Conservation (phyloP, 2,797 vertebrate genomes). For the Nyctibius grandis region DNA sequence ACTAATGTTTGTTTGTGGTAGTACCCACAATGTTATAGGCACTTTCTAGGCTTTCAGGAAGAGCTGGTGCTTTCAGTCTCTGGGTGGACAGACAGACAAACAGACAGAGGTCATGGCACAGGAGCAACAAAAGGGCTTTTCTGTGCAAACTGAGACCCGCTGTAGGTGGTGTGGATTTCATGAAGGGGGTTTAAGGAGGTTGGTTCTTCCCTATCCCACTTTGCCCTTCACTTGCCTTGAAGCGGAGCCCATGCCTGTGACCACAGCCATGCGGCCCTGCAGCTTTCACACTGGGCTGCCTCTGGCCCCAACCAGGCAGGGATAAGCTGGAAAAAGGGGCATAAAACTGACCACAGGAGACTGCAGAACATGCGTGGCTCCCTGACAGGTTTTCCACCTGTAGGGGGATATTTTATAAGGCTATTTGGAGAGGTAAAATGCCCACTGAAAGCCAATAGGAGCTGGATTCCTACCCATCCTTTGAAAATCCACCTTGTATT, state of each 20-base stretch:
- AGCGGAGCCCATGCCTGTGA: background rate
- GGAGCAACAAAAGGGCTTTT: background rate
- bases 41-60: constrained; percentile 46
- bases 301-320: background rate
- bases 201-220: background rate
- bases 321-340: background rate
- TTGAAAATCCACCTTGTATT: background rate
- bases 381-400: background rate
- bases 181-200: background rate
- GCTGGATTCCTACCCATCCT: background rate
- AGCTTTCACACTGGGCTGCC: background rate
- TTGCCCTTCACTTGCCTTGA: background rate
- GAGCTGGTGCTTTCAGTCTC: background rate
- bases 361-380: background rate
- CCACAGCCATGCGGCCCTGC: background rate
- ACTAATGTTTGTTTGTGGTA: constrained; percentile 21
- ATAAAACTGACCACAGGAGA: background rate
- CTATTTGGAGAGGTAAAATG: background rate
- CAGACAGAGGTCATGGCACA: constrained; percentile 1
- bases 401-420: background rate
- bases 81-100: constrained; percentile 10
- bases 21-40: background rate
- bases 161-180: background rate
- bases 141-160: background rate
- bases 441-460: background rate